Conservation (phyloP, 2,113 vertebrate genomes). For the Asarcornis scutulata region DNA sequence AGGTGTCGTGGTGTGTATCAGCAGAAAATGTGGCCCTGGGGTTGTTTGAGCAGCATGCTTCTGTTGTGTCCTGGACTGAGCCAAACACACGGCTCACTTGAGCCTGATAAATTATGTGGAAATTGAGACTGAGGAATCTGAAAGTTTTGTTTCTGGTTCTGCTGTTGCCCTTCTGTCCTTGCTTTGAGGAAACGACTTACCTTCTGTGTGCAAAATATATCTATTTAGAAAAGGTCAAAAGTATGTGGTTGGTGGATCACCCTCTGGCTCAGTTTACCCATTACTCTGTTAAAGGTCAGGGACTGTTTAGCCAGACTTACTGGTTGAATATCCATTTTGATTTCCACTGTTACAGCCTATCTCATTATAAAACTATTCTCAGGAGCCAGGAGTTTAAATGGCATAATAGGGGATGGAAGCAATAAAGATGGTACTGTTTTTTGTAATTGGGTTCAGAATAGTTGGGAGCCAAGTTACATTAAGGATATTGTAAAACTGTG, state of each 20-base stretch:
- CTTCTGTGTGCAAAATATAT: background rate
- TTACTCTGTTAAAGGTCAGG: background rate
- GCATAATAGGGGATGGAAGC: background rate
- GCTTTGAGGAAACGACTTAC: background rate
- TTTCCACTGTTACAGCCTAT: background rate
- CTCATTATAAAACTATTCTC: background rate
- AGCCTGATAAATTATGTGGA: background rate
- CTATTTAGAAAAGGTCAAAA: background rate
- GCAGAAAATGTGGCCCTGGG: background rate
- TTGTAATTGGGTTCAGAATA: background rate
- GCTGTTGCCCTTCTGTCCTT: background rate
- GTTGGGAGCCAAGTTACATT: background rate
- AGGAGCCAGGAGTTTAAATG: background rate
- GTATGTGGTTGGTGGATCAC: background rate
- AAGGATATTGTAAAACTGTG: slow-evolving; percentile 11
- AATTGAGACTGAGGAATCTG: accelerated
- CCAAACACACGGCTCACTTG: background rate
- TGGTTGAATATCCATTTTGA: background rate
- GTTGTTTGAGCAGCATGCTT: background rate
- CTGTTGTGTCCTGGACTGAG: background rate
- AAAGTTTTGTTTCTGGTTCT: background rate
- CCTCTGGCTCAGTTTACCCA: background rate
- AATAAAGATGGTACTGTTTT: background rate
- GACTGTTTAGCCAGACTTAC: background rate
- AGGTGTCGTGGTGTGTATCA: background rate